Conservation (phyloP, 2,888 invertebrate species). For the Rotaria socialis region DNA sequence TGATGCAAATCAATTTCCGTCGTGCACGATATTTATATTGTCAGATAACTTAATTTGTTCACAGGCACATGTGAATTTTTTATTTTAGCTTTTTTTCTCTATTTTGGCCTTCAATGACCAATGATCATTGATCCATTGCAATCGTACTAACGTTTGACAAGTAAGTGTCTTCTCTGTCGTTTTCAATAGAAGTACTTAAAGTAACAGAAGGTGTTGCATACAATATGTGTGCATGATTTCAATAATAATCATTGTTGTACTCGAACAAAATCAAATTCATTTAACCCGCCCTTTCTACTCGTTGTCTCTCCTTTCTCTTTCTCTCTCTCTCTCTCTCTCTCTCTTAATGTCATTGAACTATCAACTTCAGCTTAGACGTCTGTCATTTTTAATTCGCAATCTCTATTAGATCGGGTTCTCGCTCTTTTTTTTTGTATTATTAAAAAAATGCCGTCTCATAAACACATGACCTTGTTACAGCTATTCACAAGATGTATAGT, state of each 20-base stretch:
- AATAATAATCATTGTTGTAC: constrained; percentile 22
- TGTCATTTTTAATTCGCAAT: not conserved
- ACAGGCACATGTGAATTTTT: not conserved
- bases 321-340: not conserved
- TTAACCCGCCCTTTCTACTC: not conserved
- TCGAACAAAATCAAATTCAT: constrained; percentile 23
- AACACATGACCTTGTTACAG: not conserved
- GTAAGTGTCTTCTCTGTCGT: not conserved
- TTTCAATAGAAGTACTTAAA: not conserved
- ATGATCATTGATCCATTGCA: not conserved
- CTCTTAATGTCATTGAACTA: constrained; percentile 19
- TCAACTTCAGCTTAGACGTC: not conserved
- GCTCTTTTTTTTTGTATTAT: not conserved
- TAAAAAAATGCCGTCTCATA: not conserved
- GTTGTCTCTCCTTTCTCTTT: not conserved
- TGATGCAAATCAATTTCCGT: constrained; percentile 15
- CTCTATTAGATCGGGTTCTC: not conserved
- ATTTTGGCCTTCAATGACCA: not conserved
- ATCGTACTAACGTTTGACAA: not conserved
- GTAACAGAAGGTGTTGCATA: constrained; percentile 26
- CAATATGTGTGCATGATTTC: constrained; percentile 17
- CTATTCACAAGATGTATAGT: not conserved
- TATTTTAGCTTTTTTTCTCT: not conserved
- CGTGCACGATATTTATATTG: not conserved
- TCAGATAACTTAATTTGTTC: not conserved